A percentile compares a stretch with the other conserved stretches of the same genome.
Conservation (phyloP, 2,888 invertebrate genomes). For the Lochmaea capreae region DNA sequence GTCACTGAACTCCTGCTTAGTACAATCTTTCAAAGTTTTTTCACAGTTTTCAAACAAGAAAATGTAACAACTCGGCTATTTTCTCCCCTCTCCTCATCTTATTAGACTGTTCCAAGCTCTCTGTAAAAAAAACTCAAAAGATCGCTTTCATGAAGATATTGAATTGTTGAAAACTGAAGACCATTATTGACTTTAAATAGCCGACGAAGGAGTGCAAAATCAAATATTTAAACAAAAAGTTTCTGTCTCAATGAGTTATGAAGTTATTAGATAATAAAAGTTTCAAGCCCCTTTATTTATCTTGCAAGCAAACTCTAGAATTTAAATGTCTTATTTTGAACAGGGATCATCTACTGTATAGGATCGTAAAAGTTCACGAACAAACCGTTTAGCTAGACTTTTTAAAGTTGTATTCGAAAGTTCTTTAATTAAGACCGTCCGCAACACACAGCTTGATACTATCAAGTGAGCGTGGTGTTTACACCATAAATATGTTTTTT, state of each 20-base stretch:
- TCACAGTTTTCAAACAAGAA: no score
- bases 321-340: constrained; percentile 2
- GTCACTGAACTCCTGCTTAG: no score
- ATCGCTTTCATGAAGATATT: no score
- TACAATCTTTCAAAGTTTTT: no score
- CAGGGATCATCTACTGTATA: not conserved
- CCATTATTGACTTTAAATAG: not conserved
- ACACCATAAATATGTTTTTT: constrained; percentile 2
- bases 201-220: not conserved
- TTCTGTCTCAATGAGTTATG: not conserved
- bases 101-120: no score
- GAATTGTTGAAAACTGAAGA: no score
- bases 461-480: not conserved
- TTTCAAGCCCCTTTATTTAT: not conserved
- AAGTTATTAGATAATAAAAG: not conserved
- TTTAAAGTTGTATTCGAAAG: constrained; percentile 1
- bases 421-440: not conserved
- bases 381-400: not conserved
- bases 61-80: no score
- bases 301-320: not conserved
- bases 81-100: no score
- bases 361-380: not conserved
- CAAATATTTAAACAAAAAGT: not conserved
- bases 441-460: not conserved
- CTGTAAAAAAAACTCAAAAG: not conserved